Conservation (phyloP, 2,797 vertebrate genomes). For the Gymnodraco acuticeps region DNA sequence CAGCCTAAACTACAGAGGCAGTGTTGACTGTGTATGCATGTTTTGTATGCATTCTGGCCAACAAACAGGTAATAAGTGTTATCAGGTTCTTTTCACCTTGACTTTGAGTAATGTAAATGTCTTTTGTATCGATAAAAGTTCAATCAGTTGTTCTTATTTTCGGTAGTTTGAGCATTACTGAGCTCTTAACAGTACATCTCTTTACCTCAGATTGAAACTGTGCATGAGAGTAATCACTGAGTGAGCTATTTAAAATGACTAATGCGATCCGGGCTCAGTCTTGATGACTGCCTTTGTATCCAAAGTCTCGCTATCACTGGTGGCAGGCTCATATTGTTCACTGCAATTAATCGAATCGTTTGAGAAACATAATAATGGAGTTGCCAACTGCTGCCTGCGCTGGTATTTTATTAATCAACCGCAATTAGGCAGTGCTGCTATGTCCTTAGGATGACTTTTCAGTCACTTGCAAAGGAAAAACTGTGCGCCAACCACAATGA, state of each 20-base stretch:
- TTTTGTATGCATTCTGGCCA: neutral
- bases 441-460: conserved; percentile 79
- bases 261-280: conserved; percentile 51
- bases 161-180: conserved; percentile 23
- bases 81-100: neutral
- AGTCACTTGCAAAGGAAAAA: conserved; percentile 39
- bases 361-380: conserved; percentile 77
- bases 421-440: conserved; percentile 67
- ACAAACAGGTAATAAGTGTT: neutral
- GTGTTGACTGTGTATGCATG: neutral
- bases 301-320: conserved; percentile 61
- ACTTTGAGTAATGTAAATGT: neutral
- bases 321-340: conserved; percentile 73
- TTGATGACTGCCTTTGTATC: conserved; percentile 73
- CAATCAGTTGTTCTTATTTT: conserved; percentile 7
- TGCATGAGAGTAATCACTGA: conserved; percentile 50
- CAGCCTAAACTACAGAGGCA: conserved; percentile 52
- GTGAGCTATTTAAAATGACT: conserved; percentile 74
- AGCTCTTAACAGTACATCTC: conserved; percentile 1
- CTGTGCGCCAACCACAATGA: conserved; percentile 20
- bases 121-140: neutral
- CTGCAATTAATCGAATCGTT: conserved; percentile 73
- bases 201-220: conserved; percentile 21
- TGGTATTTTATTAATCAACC: conserved; percentile 81
- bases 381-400: conserved; percentile 70